These are phyloP conservation scores for Ataeniobius toweri DNA, from an alignment of 2,797 vertebrate genomes.

Conservation along the genomic window DNA sequence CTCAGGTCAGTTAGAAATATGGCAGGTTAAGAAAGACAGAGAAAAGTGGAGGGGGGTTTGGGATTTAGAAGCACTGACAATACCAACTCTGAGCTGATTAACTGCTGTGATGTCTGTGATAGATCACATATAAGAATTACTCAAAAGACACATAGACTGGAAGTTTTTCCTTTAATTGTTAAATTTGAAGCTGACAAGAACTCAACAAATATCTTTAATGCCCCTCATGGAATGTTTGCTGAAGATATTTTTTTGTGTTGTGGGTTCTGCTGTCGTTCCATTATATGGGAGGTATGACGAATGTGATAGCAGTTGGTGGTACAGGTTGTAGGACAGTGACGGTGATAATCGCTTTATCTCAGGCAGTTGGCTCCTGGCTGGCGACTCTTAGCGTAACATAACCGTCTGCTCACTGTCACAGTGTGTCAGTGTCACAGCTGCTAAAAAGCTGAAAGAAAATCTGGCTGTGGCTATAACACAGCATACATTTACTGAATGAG, in stretches of 20 bases:
- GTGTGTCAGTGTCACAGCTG: slow-evolving; percentile 67
- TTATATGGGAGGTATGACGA: slow-evolving; percentile 14
- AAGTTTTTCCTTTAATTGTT: background rate
- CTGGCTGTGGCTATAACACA: slow-evolving; percentile 27
- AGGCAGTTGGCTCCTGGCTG: slow-evolving; percentile 43
- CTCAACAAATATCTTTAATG: background rate
- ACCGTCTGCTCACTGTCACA: slow-evolving; percentile 49
- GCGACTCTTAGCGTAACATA: slow-evolving; percentile 31
- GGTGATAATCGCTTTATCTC: slow-evolving; percentile 45
- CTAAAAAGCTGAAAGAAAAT: slow-evolving; percentile 20
- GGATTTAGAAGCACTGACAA: background rate
- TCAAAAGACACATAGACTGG: too few species aligned
- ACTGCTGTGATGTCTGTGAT: background rate
- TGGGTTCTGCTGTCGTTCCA: slow-evolving; percentile 3
- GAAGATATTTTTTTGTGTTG: background rate
- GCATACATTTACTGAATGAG: background rate
- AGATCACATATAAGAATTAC: background rate
- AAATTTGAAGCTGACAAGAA: background rate
- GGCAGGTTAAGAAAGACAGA: background rate
- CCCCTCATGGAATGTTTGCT: background rate
- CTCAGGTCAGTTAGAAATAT: slow-evolving; percentile 10
- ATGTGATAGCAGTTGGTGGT: slow-evolving; percentile 50
- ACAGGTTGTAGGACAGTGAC: slow-evolving; percentile 46
- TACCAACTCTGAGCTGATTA: background rate
- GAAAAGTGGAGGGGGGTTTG: background rate